phyloP scores from a whole-genome alignment of 2,888 invertebrate genomes.

The Syritta pipiens region DNA sequence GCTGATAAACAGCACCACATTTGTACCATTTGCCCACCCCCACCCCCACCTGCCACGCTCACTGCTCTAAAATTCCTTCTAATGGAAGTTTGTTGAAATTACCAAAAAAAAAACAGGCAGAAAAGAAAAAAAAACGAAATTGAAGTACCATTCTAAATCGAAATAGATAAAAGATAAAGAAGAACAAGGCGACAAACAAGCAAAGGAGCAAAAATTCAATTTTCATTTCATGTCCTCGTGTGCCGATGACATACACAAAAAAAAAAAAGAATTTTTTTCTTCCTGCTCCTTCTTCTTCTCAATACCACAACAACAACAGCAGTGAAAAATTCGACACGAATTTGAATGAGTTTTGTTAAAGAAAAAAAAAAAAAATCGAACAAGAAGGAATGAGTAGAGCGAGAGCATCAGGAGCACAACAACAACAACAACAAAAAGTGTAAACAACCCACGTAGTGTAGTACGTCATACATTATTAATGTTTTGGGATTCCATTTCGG shows the following conservation, averaged over 20 bases:
- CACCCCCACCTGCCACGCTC: not conserved
- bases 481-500: slow-evolving; percentile 33
- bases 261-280: not conserved
- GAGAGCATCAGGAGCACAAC: too few species aligned
- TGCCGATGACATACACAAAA: not conserved
- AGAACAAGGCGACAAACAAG: slow-evolving; percentile 16
- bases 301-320: slow-evolving; percentile 25
- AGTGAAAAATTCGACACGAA: slow-evolving; percentile 43
- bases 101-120: not conserved
- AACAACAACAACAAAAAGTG: slow-evolving; percentile 26
- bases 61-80: not conserved
- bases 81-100: slow-evolving; percentile 9
- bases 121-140: slow-evolving; percentile 15
- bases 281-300: too few species aligned
- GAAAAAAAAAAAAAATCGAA: slow-evolving; percentile 15
- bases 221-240: slow-evolving; percentile 51
- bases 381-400: too few species aligned
- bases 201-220: slow-evolving; percentile 61
- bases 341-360: slow-evolving; percentile 51
- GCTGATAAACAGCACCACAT: slow-evolving; percentile 5
- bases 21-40: not conserved
- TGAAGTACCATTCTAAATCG: slow-evolving; percentile 43
- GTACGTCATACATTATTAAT: slow-evolving; percentile 60
- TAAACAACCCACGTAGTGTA: slow-evolving; percentile 54
- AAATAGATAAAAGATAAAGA: slow-evolving; percentile 48